These are phyloP conservation scores for Chesias legatella DNA, from an alignment of 2,888 invertebrate species.

Conservation along the genomic window DNA sequence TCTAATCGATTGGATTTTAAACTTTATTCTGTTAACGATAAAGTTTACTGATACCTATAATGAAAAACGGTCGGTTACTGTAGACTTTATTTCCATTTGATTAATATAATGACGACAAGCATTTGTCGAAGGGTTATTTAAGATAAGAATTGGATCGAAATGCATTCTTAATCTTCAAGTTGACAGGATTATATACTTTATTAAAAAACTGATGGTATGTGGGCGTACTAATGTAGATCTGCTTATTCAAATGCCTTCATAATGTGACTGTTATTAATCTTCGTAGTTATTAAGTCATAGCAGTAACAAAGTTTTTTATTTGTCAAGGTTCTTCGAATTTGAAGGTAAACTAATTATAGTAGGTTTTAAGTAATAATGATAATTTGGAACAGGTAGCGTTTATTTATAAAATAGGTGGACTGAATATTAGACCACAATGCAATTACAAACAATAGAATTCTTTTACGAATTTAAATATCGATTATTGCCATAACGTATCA, in stretches of 20 bases:
- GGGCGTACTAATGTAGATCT: conserved; percentile 34
- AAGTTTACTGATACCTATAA: no score
- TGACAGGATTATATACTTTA: conserved; percentile 46
- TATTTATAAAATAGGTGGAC: no score
- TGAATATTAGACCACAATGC: no score
- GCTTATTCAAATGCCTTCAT: conserved; percentile 34
- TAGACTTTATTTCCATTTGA: conserved; percentile 4
- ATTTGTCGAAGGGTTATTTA: conserved; percentile 12
- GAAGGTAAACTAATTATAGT: no score
- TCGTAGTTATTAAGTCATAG: conserved; percentile 9
- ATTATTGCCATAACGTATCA: no score
- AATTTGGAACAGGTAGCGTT: no score
- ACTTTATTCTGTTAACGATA: no score
- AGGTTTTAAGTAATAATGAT: no score
- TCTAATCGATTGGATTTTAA: no score
- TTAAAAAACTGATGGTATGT: conserved; percentile 28
- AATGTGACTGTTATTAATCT: conserved; percentile 21
- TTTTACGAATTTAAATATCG: no score
- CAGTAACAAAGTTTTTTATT: conserved; percentile 8
- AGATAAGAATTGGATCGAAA: conserved; percentile 22
- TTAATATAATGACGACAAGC: conserved; percentile 6
- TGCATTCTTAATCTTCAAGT: conserved; percentile 37
- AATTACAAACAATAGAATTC: no score
- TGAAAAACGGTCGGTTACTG: neutral
- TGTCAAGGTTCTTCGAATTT: conserved; percentile 4